Conservation (phyloP, 2,888 invertebrate species). For the Euzetes globulus region DNA sequence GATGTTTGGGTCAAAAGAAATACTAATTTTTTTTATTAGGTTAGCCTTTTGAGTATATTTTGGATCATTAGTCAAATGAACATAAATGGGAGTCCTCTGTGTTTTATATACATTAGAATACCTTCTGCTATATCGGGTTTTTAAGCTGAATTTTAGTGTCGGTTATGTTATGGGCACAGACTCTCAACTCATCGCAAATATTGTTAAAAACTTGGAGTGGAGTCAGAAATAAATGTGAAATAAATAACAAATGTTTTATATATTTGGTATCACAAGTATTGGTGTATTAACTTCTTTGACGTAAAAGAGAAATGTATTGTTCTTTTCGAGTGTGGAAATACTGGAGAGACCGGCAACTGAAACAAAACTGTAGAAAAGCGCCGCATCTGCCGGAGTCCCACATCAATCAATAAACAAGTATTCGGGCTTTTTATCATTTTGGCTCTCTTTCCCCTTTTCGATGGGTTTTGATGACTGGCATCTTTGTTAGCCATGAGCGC, state of each 20-base stretch:
- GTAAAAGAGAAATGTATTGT: constrained; percentile 3
- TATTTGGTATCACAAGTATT: constrained; percentile 27
- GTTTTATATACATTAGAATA: no score
- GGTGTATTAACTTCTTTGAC: constrained; percentile 11
- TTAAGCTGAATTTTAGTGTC: no score
- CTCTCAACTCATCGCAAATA: not conserved
- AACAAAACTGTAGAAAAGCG: constrained; percentile 20
- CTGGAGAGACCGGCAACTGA: not conserved
- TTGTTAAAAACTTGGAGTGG: not conserved
- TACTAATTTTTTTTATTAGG: no score
- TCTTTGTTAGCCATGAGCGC: constrained; percentile 16
- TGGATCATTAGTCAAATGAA: no score
- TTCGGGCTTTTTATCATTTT: constrained; percentile 25
- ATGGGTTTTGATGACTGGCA: constrained; percentile 17
- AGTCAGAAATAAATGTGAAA: not conserved
- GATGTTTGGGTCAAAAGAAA: no score
- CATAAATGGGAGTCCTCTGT: no score
- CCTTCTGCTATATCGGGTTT: no score
- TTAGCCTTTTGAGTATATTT: no score
- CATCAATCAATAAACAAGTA: constrained; percentile 27
- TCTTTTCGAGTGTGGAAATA: not conserved
- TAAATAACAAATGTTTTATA: constrained; percentile 18
- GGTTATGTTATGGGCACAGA: no score
- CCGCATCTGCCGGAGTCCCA: constrained; percentile 19
- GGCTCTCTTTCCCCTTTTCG: constrained; percentile 10